Evolutionary conservation across 2,888 invertebrate species (phyloP).

Genomic region (Celastrina argiolus): DNA sequence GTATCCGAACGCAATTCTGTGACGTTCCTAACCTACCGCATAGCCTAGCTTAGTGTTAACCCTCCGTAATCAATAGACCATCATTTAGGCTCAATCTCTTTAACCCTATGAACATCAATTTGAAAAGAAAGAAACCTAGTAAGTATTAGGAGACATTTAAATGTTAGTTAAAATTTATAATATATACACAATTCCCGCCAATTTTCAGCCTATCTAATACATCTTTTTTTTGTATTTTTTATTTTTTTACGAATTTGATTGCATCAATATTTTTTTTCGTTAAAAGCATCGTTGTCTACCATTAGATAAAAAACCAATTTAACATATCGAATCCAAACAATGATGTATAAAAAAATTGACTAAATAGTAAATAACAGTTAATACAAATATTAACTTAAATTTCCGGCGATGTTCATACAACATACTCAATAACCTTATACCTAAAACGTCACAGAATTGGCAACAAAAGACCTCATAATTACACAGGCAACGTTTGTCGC

Average conservation of each 20-base stretch:
- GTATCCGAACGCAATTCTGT: slow-evolving; percentile 53
- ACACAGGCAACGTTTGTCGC: slow-evolving; percentile 11
- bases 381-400: slow-evolving; percentile 7
- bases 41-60: slow-evolving; percentile 54
- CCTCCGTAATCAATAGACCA: slow-evolving; percentile 27
- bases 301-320: slow-evolving; percentile 1
- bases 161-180: slow-evolving; percentile 3
- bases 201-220: not conserved
- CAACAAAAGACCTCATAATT: slow-evolving; percentile 24
- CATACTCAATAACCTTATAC: slow-evolving; percentile 27
- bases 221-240: not conserved
- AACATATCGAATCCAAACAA: slow-evolving; percentile 2
- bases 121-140: slow-evolving; percentile 10
- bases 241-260: slow-evolving; percentile 10
- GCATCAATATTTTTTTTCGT: slow-evolving; percentile 11
- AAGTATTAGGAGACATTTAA: slow-evolving; percentile 7
- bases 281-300: slow-evolving; percentile 14
- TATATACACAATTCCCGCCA: slow-evolving; percentile 13
- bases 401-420: slow-evolving; percentile 22
- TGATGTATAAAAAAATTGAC: slow-evolving; percentile 8
- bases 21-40: slow-evolving; percentile 66
- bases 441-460: slow-evolving; percentile 41
- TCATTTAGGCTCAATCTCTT: slow-evolving; percentile 18
- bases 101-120: slow-evolving; percentile 17
- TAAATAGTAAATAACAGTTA: slow-evolving; percentile 20